phyloP scores from a whole-genome alignment of 1,140 invertebrate species.

The Schmidtea mediterranea region DNA sequence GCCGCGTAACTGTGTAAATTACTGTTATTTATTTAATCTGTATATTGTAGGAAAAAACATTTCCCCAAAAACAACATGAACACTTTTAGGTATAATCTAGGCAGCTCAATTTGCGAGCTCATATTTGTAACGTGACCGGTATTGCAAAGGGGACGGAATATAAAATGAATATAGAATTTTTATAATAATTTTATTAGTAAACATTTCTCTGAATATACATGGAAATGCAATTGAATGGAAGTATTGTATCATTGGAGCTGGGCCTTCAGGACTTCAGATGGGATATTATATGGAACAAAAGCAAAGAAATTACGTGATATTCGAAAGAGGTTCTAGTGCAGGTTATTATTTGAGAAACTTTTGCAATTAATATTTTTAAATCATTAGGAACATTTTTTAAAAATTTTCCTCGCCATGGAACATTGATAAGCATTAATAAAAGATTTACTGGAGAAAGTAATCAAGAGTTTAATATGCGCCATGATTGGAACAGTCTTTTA shows the following conservation, averaged over 20 bases:
- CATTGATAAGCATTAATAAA: slow-evolving; percentile 30
- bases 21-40: too few relatives aligned
- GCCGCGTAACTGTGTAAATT: too few relatives aligned
- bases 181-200: too few relatives aligned
- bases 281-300: slow-evolving; percentile 22
- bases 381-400: slow-evolving; percentile 26
- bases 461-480: slow-evolving; percentile 28
- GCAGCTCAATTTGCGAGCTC: too few relatives aligned
- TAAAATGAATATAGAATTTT: too few relatives aligned
- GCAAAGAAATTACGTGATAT: slow-evolving; percentile 24
- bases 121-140: too few relatives aligned
- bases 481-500: slow-evolving; percentile 31
- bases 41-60: too few relatives aligned
- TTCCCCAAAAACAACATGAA: too few relatives aligned
- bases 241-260: slow-evolving; percentile 29
- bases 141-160: too few relatives aligned
- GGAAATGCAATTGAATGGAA: slow-evolving; percentile 12
- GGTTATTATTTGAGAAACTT: slow-evolving; percentile 21
- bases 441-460: slow-evolving; percentile 27
- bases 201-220: too few relatives aligned
- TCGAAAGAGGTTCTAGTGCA: slow-evolving; percentile 24
- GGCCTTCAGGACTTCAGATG: slow-evolving; percentile 28
- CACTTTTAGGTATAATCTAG: too few relatives aligned
- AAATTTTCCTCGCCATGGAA: slow-evolving; percentile 27
- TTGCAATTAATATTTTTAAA: slow-evolving; percentile 5